A percentile compares a stretch with the other conserved stretches of the same genome.
These are phyloP conservation scores for Nylanderia fulva DNA, from an alignment of 1,140 invertebrate species.

Conservation along the genomic window DNA sequence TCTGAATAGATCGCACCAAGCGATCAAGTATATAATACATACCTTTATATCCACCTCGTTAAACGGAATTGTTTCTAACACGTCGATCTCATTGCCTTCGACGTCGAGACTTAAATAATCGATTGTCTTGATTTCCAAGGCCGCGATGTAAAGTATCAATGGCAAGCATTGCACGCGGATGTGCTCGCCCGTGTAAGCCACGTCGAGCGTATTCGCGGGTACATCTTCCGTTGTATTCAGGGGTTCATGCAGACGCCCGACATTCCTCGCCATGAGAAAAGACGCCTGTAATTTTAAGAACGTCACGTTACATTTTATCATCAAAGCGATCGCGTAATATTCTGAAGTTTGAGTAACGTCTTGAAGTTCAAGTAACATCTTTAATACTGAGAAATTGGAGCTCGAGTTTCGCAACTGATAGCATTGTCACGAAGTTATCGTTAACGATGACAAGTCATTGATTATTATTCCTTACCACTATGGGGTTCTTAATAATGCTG, in stretches of 20 bases:
- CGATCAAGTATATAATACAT: background rate
- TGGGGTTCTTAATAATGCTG: constrained; percentile 81
- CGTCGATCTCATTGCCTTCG: constrained; percentile 87
- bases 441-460: constrained; percentile 5
- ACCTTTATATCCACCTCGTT: constrained; percentile 84
- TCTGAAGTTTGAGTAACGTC: too few species aligned
- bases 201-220: constrained; percentile 66
- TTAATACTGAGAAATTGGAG: background rate
- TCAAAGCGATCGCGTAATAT: background rate
- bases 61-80: constrained; percentile 86
- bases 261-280: constrained; percentile 77
- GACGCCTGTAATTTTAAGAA: constrained; percentile 65
- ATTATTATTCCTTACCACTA: constrained; percentile 77
- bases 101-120: constrained; percentile 86
- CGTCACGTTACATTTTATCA: background rate
- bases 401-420: background rate
- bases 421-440: background rate
- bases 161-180: constrained; percentile 86
- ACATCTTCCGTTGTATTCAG: background rate
- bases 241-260: constrained; percentile 73
- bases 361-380: background rate
- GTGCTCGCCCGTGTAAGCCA: constrained; percentile 73
- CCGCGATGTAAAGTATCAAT: constrained; percentile 84
- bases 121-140: constrained; percentile 81
- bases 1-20: background rate